Conservation (phyloP, 1,140 invertebrate genomes). For the Ceratosolen fusciceps region DNA sequence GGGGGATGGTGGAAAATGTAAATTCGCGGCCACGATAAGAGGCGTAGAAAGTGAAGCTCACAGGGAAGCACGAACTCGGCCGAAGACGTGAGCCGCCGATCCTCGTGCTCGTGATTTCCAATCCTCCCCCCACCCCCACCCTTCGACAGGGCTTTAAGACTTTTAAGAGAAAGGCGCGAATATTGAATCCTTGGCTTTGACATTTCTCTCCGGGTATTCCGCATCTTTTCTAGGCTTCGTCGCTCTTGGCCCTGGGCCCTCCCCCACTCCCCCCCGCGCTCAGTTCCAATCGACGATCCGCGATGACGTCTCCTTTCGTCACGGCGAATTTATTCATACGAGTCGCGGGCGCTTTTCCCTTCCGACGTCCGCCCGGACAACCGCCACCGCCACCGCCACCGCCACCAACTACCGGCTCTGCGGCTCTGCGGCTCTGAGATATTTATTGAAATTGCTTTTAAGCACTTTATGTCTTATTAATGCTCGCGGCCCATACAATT, state of each 20-base stretch:
- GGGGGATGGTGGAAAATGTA: no score
- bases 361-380: no score
- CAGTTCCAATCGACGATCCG: neutral
- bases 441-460: neutral
- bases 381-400: no score
- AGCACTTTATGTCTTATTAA: neutral
- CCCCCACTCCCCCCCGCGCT: neutral
- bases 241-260: no score
- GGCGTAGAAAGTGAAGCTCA: conserved; percentile 24
- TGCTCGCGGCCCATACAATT: neutral
- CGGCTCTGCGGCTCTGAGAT: neutral
- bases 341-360: neutral
- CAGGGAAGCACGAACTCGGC: conserved; percentile 12
- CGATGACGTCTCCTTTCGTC: neutral
- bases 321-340: neutral
- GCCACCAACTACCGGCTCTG: no score
- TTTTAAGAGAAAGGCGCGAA: conserved; percentile 19
- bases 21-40: conserved; percentile 12
- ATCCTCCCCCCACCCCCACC: no score
- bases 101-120: conserved; percentile 4
- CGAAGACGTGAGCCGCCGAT: neutral
- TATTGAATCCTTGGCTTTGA: neutral
- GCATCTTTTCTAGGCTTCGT: neutral
- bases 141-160: neutral
- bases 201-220: neutral